Percentiles rank a stretch among this genome's conserved stretches.
phyloP scores from a whole-genome alignment of 2,113 vertebrate genomes.

The Muntiacus reevesi region DNA sequence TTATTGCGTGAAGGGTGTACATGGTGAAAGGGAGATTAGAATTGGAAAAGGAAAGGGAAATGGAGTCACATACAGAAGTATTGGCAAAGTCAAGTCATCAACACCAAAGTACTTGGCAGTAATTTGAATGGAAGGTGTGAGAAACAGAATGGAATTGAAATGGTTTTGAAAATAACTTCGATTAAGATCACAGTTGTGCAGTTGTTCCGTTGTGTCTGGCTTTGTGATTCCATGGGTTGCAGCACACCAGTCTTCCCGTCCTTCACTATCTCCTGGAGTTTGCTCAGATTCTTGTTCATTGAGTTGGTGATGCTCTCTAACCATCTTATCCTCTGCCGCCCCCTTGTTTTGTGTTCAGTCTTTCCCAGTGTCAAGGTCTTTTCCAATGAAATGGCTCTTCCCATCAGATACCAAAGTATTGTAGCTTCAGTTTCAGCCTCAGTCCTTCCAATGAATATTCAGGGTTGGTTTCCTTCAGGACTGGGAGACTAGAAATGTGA shows the following conservation, averaged over 20 bases:
- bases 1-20: not conserved
- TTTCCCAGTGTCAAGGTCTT: not conserved
- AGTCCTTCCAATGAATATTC: not conserved
- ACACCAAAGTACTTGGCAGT: not conserved
- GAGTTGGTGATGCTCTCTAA: not conserved
- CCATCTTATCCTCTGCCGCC: not conserved
- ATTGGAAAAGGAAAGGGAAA: not conserved
- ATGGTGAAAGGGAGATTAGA: not conserved
- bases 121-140: not conserved
- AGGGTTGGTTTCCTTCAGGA: not conserved
- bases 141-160: not conserved
- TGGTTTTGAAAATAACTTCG: not conserved
- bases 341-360: not conserved
- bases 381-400: not conserved
- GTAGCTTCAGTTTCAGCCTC: not conserved
- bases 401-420: not conserved
- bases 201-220: not conserved
- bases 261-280: not conserved
- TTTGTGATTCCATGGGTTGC: not conserved
- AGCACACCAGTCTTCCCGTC: not conserved
- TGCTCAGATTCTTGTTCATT: not conserved
- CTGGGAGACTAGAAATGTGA: not conserved
- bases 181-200: not conserved
- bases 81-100: not conserved
- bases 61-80: not conserved